phyloP scores from a whole-genome alignment of 2,888 invertebrate species.

The Rhagium mordax region DNA sequence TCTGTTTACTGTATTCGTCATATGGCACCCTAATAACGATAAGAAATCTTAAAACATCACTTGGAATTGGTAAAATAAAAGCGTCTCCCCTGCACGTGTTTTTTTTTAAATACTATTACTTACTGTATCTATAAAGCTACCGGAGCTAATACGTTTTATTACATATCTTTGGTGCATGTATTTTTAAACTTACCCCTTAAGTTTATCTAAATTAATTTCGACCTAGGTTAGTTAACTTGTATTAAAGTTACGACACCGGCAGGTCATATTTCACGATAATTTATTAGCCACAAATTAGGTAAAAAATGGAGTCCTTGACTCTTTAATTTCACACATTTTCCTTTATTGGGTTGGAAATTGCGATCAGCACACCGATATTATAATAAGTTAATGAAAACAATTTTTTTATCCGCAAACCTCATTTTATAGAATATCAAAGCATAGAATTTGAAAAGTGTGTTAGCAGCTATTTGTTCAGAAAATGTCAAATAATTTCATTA shows the following conservation, averaged over 20 bases:
- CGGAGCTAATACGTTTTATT: constrained; percentile 30
- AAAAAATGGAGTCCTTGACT: not conserved
- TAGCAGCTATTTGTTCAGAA: too few species aligned
- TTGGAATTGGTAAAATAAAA: constrained; percentile 51
- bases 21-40: constrained; percentile 64
- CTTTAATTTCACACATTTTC: not conserved
- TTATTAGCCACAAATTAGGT: not conserved
- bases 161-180: constrained; percentile 6
- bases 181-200: constrained; percentile 20
- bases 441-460: too few species aligned
- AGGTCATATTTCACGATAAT: not conserved
- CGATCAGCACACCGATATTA: too few species aligned
- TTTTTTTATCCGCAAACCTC: too few species aligned
- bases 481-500: too few species aligned
- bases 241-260: not conserved
- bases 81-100: constrained; percentile 29
- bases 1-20: constrained; percentile 65
- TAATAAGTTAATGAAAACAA: too few species aligned
- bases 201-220: constrained; percentile 36
- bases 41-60: constrained; percentile 62
- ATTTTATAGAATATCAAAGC: too few species aligned
- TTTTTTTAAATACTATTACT: constrained; percentile 24
- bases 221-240: not conserved
- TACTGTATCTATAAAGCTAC: constrained; percentile 32
- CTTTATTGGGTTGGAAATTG: too few species aligned